Conservation (phyloP, 2,888 invertebrate genomes). For the Chrysolina oricalcia region DNA sequence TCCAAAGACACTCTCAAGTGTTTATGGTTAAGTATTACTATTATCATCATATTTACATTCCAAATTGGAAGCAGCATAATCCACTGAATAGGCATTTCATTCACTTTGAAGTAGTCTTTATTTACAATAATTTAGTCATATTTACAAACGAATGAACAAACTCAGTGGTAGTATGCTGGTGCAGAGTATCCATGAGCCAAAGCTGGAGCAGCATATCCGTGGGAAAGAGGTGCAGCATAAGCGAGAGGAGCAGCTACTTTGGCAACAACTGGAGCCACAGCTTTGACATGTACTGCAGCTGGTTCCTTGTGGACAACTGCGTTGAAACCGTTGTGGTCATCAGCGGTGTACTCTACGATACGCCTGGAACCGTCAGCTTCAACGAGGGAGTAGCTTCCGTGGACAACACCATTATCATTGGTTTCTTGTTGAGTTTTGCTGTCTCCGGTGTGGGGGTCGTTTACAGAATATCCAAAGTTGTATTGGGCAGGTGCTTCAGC, state of each 20-base stretch:
- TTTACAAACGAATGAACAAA: not conserved
- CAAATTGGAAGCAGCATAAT: too few relatives aligned
- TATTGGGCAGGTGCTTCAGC: slow-evolving; percentile 62
- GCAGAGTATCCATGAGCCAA: not conserved
- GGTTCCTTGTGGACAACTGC: slow-evolving; percentile 73
- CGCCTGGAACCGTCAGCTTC: slow-evolving; percentile 74
- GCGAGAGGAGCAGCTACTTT: slow-evolving; percentile 71
- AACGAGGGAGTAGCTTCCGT: slow-evolving; percentile 74
- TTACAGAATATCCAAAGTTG: slow-evolving; percentile 61
- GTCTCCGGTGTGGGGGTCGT: slow-evolving; percentile 71
- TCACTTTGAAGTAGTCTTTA: not conserved
- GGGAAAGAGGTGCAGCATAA: slow-evolving; percentile 45
- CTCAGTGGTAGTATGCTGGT: slow-evolving; percentile 27
- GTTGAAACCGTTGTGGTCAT: slow-evolving; percentile 74
- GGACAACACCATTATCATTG: slow-evolving; percentile 73
- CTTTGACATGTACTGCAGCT: slow-evolving; percentile 52
- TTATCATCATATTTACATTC: too few relatives aligned
- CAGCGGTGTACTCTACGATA: slow-evolving; percentile 74
- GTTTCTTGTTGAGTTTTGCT: slow-evolving; percentile 77
- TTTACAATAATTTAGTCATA: not conserved
- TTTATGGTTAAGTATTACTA: too few relatives aligned
- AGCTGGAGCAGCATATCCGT: slow-evolving; percentile 29
- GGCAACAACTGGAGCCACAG: slow-evolving; percentile 48
- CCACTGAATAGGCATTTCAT: not conserved
- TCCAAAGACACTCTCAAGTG: too few relatives aligned